phyloP scores from a whole-genome alignment of 2,888 invertebrate genomes.

The Microplitis manilae region DNA sequence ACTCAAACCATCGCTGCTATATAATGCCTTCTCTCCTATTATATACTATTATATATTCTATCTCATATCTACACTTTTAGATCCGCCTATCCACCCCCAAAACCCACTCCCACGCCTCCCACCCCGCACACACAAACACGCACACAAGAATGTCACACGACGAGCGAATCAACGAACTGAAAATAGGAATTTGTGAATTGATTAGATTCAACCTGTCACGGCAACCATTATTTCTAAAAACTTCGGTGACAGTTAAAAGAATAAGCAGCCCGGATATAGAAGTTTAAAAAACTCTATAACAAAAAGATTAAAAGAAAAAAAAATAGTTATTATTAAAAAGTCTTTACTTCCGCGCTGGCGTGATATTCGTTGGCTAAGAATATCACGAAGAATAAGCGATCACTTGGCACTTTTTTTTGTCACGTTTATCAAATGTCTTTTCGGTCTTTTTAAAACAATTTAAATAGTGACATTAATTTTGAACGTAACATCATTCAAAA shows the following conservation, averaged over 20 bases:
- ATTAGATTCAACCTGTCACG: slow-evolving; percentile 13
- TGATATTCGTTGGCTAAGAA: slow-evolving; percentile 5
- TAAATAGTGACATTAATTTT: not conserved
- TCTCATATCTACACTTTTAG: not conserved
- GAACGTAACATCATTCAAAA: not conserved
- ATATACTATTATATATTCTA: not conserved
- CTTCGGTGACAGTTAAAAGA: slow-evolving; percentile 13
- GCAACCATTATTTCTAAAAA: not conserved
- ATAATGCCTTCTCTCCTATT: not conserved
- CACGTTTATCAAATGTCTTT: not conserved
- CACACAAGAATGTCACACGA: not conserved
- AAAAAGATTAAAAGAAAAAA: not conserved
- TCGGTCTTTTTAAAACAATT: not conserved
- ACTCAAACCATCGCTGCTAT: not conserved
- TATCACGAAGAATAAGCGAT: slow-evolving; percentile 7
- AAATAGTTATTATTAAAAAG: not conserved
- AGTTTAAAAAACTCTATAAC: not conserved
- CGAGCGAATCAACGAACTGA: slow-evolving; percentile 8
- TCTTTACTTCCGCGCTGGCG: not conserved
- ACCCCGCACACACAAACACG: not conserved
- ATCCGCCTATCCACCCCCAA: not conserved
- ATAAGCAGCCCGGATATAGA: not conserved
- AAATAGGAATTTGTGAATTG: slow-evolving; percentile 19
- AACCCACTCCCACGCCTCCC: not conserved
- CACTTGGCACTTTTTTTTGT: not conserved